phyloP scores from a whole-genome alignment of 2,113 vertebrate genomes.

The Atherinomorus stipes region DNA sequence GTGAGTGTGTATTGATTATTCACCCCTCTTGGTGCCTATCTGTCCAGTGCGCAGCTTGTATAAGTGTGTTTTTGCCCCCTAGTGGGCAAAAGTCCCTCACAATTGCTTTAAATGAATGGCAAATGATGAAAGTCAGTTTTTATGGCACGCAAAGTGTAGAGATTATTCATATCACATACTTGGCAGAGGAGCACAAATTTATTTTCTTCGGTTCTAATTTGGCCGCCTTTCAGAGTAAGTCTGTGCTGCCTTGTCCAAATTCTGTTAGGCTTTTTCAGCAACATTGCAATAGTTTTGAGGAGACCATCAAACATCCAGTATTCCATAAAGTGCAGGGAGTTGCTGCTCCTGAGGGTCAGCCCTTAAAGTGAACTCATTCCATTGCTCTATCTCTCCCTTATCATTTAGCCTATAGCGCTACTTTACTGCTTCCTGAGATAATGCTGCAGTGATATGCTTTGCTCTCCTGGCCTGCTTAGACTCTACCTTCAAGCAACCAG shows the following conservation, averaged over 20 bases:
- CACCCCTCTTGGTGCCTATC: background rate
- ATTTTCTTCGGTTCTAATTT: conserved; percentile 65
- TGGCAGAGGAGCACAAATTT: conserved; percentile 43
- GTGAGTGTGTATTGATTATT: background rate
- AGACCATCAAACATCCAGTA: conserved; percentile 30
- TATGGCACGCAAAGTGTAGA: conserved; percentile 17
- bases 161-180: conserved; percentile 56
- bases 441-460: conserved; percentile 66
- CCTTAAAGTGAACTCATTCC: conserved; percentile 64
- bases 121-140: conserved; percentile 55
- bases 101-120: conserved; percentile 31
- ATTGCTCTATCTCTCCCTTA: conserved; percentile 68
- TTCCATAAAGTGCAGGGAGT: conserved; percentile 55
- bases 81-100: conserved; percentile 28
- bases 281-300: conserved; percentile 37
- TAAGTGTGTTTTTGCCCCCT: conserved; percentile 26
- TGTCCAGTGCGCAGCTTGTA: background rate
- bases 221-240: conserved; percentile 58
- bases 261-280: conserved; percentile 61
- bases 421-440: conserved; percentile 70
- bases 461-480: conserved; percentile 52
- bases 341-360: conserved; percentile 61
- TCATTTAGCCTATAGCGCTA: conserved; percentile 68
- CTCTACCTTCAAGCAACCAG: conserved; percentile 57
- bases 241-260: conserved; percentile 44